Conservation (phyloP, 2,797 vertebrate genomes). For the Hafferia zeledoni region DNA sequence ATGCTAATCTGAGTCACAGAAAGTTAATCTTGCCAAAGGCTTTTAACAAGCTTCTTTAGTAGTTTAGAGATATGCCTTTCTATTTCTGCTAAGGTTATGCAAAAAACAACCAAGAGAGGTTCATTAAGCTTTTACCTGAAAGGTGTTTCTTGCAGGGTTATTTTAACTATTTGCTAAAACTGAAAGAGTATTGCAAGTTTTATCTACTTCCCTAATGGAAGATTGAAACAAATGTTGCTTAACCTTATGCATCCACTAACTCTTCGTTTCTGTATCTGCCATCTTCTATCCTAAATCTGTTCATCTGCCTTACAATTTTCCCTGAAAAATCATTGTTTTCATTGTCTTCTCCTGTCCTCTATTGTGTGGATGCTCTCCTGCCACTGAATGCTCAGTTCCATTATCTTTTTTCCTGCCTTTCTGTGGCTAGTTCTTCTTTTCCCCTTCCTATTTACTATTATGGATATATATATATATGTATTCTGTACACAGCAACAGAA, state of each 20-base stretch:
- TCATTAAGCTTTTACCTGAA: not conserved
- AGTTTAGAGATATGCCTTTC: not conserved
- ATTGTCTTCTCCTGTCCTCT: not conserved
- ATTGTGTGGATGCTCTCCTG: not conserved
- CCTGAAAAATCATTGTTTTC: not conserved
- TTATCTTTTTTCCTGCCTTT: not conserved
- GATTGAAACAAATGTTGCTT: not conserved
- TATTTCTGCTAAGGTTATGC: not conserved
- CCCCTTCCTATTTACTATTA: not conserved
- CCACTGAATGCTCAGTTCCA: not conserved
- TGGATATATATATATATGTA: not conserved
- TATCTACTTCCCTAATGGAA: not conserved
- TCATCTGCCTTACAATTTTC: not conserved
- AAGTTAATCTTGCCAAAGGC: slow-evolving; percentile 7
- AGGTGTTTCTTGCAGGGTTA: not conserved
- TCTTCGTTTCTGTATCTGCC: not conserved
- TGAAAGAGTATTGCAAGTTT: not conserved
- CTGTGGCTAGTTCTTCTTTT: not conserved
- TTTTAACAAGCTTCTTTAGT: not conserved
- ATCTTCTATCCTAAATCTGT: not conserved
- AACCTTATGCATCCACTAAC: not conserved
- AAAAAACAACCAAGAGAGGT: not conserved
- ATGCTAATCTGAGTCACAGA: not conserved
- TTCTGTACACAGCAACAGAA: not conserved
- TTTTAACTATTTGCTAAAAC: not conserved